Base-by-base conservation (phyloP, 2,797 vertebrate species). In the Xenopus petersii region DNA sequence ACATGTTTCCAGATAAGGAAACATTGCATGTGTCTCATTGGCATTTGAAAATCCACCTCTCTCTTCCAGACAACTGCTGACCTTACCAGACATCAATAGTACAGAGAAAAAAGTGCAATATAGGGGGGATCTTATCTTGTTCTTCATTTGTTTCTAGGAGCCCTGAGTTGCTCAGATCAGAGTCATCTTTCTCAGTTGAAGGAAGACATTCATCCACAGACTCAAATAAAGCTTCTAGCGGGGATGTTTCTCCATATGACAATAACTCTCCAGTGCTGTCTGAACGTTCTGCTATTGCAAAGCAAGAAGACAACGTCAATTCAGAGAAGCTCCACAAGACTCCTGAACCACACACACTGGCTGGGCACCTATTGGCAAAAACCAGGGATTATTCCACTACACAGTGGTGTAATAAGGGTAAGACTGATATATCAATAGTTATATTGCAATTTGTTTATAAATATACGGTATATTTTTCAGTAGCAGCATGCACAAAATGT, bases 161-260 rank as follows among this genome's bases (percentile, higher is more conserved):
- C 72, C 89, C 92, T 12, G 89, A 86, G 79, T 86, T 94, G 80
- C 74, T 91, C 16, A 84, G 78, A 71, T 86, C 91, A 1, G 90
- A 91, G 49, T 86, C 89, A 33, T 85, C 94, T 62, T 93, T 92
- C 84, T 88, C 93, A 75, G 81, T 89, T 71, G 91, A 87, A 80
- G 92, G 92, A 80, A 91, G 94, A 73, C 88, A 91, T 80, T 93
- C 92, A 51, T 96, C 95, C 84, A 94, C 87, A 13, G 94, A 95
- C 75, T 96, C 94, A 80, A 92, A 94, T 86, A 95, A 94, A 84
- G 92, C 89, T 68, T 98, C 94, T 4, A 98, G 96, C 0, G 96
- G 95, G 26, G 96, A 98, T 74, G 89, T 96, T 66, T 98, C 96
- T 75, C 97, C 97, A 0, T 98, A 98, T 0, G 97, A 98, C 84